Conservation (phyloP, 2,797 vertebrate species). For the Linurgus olivaceus region DNA sequence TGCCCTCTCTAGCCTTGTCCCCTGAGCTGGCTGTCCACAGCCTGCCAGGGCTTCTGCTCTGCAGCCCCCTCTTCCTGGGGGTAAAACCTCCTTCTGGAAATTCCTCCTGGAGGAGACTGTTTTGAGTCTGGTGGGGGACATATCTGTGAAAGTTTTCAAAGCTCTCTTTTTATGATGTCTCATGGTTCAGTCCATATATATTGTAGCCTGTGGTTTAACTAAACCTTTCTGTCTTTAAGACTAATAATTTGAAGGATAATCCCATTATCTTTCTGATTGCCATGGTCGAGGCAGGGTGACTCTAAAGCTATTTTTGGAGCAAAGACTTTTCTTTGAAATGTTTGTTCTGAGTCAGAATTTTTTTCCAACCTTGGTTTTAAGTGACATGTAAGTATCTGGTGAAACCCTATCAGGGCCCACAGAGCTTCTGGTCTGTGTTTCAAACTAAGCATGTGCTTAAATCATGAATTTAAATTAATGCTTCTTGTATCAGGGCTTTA, state of each 20-base stretch:
- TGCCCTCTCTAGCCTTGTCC: too few relatives aligned
- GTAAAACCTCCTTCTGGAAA: not conserved
- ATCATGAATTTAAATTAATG: not conserved
- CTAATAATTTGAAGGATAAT: not conserved
- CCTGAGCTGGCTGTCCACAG: not conserved
- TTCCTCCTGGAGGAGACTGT: not conserved
- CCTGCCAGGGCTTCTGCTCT: not conserved
- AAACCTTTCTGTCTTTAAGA: not conserved
- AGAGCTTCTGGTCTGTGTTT: not conserved
- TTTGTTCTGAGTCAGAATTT: not conserved
- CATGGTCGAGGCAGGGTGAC: not conserved
- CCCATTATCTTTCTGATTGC: not conserved
- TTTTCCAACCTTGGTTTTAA: not conserved
- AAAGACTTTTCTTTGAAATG: not conserved
- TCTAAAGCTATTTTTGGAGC: not conserved
- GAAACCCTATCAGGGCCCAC: not conserved
- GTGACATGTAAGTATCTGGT: not conserved
- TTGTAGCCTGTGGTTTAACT: not conserved
- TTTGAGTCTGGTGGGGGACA: not conserved
- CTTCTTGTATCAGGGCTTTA: not conserved
- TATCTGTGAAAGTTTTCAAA: not conserved
- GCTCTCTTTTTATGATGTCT: not conserved
- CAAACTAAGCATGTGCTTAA: not conserved
- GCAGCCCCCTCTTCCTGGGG: not conserved
- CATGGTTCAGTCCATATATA: not conserved